These are phyloP conservation scores for Cepaea hortensis DNA, from an alignment of 2,888 invertebrate genomes.

Conservation along the genomic window DNA sequence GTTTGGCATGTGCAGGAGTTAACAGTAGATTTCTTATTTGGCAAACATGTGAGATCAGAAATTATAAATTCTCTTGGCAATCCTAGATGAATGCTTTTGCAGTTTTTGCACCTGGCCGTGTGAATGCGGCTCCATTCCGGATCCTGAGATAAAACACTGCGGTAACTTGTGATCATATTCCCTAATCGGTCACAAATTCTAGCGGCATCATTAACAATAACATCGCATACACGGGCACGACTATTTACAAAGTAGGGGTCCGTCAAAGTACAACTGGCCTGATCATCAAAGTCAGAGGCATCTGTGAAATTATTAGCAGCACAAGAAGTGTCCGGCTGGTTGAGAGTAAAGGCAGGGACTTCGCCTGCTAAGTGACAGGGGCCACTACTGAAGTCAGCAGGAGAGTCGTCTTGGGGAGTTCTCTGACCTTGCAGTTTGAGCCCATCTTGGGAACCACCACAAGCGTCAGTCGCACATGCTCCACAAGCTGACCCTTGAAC, in stretches of 20 bases:
- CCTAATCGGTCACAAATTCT: constrained; percentile 5
- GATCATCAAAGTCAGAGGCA: not conserved
- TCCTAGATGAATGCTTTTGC: no score
- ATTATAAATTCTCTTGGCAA: no score
- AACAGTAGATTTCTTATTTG: no score
- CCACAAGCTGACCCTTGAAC: not conserved
- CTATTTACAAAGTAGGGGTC: not conserved
- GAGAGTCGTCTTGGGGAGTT: no score
- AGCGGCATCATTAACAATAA: not conserved
- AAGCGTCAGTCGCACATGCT: not conserved
- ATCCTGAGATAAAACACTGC: not conserved
- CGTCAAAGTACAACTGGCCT: not conserved
- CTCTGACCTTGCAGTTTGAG: not conserved
- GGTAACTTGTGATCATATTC: not conserved
- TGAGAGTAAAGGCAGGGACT: no score
- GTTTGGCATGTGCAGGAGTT: constrained; percentile 13
- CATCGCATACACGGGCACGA: no score
- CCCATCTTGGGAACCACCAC: not conserved
- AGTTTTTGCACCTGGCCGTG: no score
- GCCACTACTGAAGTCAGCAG: no score
- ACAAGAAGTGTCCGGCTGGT: no score
- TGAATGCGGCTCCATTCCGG: not conserved
- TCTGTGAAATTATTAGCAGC: no score
- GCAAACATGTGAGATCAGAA: no score
- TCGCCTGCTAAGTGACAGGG: no score